Percentiles rank a stretch among this genome's conserved stretches.
phyloP scores from a whole-genome alignment of 92 coral and sea anemone genomes.

The Heteractis magnifica region DNA sequence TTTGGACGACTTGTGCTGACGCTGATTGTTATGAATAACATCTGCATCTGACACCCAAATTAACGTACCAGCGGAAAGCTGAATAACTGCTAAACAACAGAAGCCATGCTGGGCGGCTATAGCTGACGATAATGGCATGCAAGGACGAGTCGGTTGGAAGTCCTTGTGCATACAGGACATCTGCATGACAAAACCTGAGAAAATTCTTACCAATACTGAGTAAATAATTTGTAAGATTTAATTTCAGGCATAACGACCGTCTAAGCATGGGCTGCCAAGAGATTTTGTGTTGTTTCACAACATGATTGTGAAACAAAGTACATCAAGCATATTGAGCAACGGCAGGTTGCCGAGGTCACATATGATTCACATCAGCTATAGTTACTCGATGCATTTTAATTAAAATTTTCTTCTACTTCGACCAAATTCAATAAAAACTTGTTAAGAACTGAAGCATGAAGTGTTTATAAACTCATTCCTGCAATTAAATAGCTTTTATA shows the following conservation, averaged over 20 bases:
- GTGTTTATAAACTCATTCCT: background rate
- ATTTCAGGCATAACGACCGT: conserved; percentile 17
- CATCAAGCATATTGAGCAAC: background rate
- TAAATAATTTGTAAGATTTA: conserved; percentile 23
- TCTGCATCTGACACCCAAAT: background rate
- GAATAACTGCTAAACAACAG: background rate
- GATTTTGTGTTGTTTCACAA: conserved; percentile 1
- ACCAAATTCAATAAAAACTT: background rate
- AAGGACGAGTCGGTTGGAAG: background rate
- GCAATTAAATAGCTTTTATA: conserved; percentile 10
- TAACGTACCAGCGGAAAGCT: background rate
- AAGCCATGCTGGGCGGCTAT: conserved; percentile 6
- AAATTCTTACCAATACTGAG: conserved; percentile 16
- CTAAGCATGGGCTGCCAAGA: background rate
- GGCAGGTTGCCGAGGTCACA: background rate
- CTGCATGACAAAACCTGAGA: conserved; percentile 26
- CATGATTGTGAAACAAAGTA: background rate
- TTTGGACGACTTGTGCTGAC: background rate
- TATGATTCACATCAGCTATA: background rate
- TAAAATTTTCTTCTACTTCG: background rate
- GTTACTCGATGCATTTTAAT: background rate
- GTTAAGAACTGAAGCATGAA: background rate
- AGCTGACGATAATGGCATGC: conserved; percentile 2
- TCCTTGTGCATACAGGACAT: background rate
- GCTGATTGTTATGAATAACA: conserved; percentile 2